A percentile compares a stretch with the other conserved stretches of the same genome.
phyloP scores from a whole-genome alignment of 2,113 vertebrate species.

The Jacana jacana region DNA sequence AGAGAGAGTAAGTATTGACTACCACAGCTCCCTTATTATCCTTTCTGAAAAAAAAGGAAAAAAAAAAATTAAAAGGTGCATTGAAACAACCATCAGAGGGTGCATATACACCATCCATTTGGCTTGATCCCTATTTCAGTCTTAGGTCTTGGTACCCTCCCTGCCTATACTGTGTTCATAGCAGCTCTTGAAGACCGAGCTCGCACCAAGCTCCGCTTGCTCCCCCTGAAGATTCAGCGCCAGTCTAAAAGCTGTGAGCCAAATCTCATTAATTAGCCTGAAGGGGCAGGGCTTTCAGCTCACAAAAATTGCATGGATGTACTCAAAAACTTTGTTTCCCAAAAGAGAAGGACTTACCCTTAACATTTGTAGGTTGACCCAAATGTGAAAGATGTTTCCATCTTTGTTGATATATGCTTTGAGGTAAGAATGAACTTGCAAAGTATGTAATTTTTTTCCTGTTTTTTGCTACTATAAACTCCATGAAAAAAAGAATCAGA shows the following conservation, averaged over 20 bases:
- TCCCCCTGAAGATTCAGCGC: not conserved
- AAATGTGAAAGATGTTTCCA: not conserved
- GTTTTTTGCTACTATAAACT: not conserved
- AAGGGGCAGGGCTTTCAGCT: not conserved
- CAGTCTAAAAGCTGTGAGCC: not conserved
- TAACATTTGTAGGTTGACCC: not conserved
- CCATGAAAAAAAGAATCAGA: not conserved
- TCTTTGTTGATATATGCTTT: not conserved
- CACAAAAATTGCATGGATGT: not conserved
- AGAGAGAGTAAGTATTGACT: not conserved
- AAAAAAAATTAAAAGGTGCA: not conserved
- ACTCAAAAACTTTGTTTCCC: not conserved
- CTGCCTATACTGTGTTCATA: not conserved
- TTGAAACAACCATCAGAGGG: conserved; percentile 47
- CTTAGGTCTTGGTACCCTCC: not conserved
- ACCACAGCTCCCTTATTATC: not conserved
- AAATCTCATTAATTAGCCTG: not conserved
- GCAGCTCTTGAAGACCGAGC: not conserved
- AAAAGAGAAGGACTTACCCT: not conserved
- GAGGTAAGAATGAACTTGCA: not conserved
- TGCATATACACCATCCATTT: conserved; percentile 8
- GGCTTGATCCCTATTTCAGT: not conserved
- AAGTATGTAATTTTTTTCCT: not conserved
- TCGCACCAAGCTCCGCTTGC: not conserved
- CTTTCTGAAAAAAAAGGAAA: not conserved